Conservation (phyloP, 2,888 invertebrate species). For the Spilarctia lutea region DNA sequence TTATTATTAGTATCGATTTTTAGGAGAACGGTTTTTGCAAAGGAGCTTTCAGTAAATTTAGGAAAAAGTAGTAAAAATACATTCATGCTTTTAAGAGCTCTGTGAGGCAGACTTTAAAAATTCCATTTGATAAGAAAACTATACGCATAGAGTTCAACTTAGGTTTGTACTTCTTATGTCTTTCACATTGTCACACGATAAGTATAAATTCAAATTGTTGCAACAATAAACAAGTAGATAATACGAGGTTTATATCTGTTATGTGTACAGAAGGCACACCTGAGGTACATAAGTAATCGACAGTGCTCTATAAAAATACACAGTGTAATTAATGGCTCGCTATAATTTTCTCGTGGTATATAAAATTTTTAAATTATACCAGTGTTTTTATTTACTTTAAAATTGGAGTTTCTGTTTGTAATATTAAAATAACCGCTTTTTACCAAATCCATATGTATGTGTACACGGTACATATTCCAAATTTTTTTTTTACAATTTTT, state of each 20-base stretch:
- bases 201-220: not conserved
- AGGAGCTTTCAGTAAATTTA: conserved; percentile 35
- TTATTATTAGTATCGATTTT: too few species aligned
- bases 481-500: too few species aligned
- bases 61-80: conserved; percentile 21
- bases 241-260: not conserved
- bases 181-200: too few species aligned
- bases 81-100: conserved; percentile 30
- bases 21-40: conserved; percentile 20
- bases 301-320: not conserved
- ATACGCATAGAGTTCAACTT: not conserved
- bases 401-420: too few species aligned
- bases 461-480: too few species aligned
- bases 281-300: not conserved
- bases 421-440: too few species aligned
- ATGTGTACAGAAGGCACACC: not conserved
- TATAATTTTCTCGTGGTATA: not conserved
- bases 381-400: not conserved
- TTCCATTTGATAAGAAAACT: not conserved
- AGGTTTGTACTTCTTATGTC: too few species aligned
- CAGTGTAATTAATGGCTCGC: not conserved
- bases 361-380: not conserved
- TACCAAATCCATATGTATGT: too few species aligned
- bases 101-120: conserved; percentile 17
- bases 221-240: not conserved